Conservation (phyloP, 2,113 vertebrate genomes). For the Equus quagga region DNA sequence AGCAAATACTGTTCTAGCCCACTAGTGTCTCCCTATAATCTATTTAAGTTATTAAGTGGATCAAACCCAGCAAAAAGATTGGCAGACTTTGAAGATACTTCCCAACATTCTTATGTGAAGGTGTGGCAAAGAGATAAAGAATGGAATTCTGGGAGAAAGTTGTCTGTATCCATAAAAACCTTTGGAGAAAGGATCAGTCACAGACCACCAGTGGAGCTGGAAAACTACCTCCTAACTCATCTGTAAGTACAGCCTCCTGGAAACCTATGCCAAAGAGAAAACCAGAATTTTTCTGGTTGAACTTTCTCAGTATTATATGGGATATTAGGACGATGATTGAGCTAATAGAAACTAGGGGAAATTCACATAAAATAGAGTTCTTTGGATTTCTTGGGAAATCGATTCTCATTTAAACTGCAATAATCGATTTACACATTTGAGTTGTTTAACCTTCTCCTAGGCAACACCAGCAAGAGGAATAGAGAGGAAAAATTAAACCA, state of each 20-base stretch:
- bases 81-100: not conserved
- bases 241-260: not conserved
- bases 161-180: not conserved
- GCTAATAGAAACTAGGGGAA: not conserved
- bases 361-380: not conserved
- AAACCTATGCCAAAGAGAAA: not conserved
- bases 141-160: conserved; percentile 41
- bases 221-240: not conserved
- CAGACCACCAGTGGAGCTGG: not conserved
- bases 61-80: not conserved
- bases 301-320: not conserved
- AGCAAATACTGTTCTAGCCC: not conserved
- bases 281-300: not conserved
- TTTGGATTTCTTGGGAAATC: not conserved
- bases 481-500: not conserved
- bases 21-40: not conserved
- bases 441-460: not conserved
- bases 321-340: not conserved
- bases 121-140: conserved; percentile 16
- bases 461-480: not conserved
- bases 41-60: not conserved
- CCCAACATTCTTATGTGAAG: not conserved
- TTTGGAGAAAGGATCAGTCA: not conserved
- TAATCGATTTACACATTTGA: not conserved
- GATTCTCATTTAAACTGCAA: not conserved